Evolutionary conservation across 1,140 invertebrate species (phyloP).

Genomic region (Gonioctena quinquepunctata): DNA sequence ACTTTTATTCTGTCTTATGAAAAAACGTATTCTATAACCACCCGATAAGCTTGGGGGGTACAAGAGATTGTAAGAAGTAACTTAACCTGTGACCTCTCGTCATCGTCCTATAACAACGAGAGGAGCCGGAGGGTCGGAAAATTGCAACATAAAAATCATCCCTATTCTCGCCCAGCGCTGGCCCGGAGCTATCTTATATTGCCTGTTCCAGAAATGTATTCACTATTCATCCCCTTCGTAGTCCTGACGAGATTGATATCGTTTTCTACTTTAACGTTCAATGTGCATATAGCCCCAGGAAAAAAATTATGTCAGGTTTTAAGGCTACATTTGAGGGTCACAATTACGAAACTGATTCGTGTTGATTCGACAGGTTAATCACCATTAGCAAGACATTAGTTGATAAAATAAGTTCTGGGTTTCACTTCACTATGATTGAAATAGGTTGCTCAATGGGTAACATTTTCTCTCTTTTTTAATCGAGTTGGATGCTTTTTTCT

Average conservation of each 20-base stretch:
- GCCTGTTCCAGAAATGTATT: slow-evolving; percentile 36
- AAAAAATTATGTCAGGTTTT: no score
- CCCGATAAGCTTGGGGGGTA: neutral
- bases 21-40: neutral
- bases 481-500: no score
- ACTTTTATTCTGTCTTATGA: no score
- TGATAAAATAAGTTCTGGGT: no score
- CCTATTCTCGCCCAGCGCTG: slow-evolving; percentile 18
- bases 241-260: slow-evolving; percentile 40
- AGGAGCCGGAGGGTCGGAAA: slow-evolving; percentile 44
- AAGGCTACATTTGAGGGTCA: no score
- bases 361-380: no score
- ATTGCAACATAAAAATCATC: slow-evolving; percentile 48
- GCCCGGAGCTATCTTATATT: slow-evolving; percentile 35
- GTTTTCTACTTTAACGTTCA: slow-evolving; percentile 12
- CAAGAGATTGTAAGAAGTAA: slow-evolving; percentile 27
- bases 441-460: no score
- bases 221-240: slow-evolving; percentile 34
- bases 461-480: no score
- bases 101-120: slow-evolving; percentile 37
- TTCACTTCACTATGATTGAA: no score
- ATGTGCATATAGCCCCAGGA: slow-evolving; percentile 6
- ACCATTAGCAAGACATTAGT: no score
- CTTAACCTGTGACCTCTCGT: slow-evolving; percentile 45
- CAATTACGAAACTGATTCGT: no score